A percentile compares a stretch with the other conserved stretches of the same genome.
phyloP scores from a whole-genome alignment of 2,888 invertebrate species.

The Stenolophus ochropezus region DNA sequence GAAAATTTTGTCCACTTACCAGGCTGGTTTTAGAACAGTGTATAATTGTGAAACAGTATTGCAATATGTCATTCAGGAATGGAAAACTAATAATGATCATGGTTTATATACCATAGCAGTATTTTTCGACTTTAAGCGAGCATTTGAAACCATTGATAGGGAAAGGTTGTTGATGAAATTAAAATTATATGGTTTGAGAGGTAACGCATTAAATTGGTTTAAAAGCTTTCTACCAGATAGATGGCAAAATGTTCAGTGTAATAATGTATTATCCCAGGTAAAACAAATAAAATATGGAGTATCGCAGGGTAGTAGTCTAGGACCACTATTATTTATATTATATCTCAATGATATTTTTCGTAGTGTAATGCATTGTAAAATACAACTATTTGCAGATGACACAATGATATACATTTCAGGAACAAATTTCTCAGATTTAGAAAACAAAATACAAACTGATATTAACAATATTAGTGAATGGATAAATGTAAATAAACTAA shows the following conservation, averaged over 20 bases:
- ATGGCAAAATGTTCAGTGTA: background rate
- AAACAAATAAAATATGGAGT: background rate
- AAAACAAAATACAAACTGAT: background rate
- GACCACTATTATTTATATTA: background rate
- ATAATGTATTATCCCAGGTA: background rate
- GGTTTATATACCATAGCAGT: background rate
- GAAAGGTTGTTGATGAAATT: background rate
- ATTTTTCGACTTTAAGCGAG: background rate
- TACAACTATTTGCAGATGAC: background rate
- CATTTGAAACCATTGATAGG: slow-evolving; percentile 1
- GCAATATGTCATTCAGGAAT: background rate
- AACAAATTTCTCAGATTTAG: too few relatives aligned
- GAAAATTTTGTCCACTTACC: background rate
- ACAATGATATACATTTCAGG: too few relatives aligned
- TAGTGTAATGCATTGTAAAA: background rate
- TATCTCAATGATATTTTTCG: background rate
- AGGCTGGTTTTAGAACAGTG: slow-evolving; percentile 3
- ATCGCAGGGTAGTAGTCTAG: background rate
- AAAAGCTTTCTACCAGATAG: background rate
- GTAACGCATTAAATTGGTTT: background rate
- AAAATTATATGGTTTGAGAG: background rate
- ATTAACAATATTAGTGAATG: background rate
- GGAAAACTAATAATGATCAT: slow-evolving; percentile 16
- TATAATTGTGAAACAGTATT: slow-evolving; percentile 14
- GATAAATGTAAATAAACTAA: background rate